Evolutionary conservation across 2,888 invertebrate species (phyloP), one percentile per base, ranked within the genome.

Genomic region (Leuctra nigra): DNA sequence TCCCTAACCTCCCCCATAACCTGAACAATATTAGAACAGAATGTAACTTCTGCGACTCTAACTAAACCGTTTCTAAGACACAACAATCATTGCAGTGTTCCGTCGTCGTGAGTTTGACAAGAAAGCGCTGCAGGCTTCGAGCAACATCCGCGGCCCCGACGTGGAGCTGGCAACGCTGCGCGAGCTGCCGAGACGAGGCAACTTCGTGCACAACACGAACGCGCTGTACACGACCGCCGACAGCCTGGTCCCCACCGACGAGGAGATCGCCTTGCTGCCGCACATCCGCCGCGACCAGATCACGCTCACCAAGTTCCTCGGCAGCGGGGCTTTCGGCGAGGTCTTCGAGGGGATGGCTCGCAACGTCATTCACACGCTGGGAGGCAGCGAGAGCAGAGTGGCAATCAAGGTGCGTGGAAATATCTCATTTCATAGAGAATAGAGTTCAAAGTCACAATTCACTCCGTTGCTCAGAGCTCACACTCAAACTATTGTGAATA

Each of bases 261-360:
- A 84, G 11, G 90, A 91, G 63, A 78, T 91, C 61, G 84, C 87
- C 2, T 77, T 85, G 50, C 71, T 95, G 55, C 94, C 96, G 0
- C 91, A 91, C 70, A 89, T 97, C 58, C 79, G 84, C 35, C 81
- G 90, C 59, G 89, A 88, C 62, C 91, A 94, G 69, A 87, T 98
- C 57, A 87, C 86, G 0, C 74, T 94, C 24, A 86, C 85, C 13
- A 91, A 91, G 68, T 92, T 94, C 69, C 77, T 99, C 54, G 98
- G 97, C 0, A 90, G 91, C 58, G 98, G 98, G 0, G 96, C 96
- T 0, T 99, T 98, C 68, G 98, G 98, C 0, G 95, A 97, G 73
- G 98, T 98, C 1, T 95, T 90, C 69, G 93, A 95, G 75, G 98
- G 97, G 0, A 78, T 87, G 59, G 90, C 92, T 0, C 80, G 82